These are phyloP conservation scores for Prenolepis imparis DNA, from an alignment of 2,888 invertebrate species.

Conservation along the genomic window DNA sequence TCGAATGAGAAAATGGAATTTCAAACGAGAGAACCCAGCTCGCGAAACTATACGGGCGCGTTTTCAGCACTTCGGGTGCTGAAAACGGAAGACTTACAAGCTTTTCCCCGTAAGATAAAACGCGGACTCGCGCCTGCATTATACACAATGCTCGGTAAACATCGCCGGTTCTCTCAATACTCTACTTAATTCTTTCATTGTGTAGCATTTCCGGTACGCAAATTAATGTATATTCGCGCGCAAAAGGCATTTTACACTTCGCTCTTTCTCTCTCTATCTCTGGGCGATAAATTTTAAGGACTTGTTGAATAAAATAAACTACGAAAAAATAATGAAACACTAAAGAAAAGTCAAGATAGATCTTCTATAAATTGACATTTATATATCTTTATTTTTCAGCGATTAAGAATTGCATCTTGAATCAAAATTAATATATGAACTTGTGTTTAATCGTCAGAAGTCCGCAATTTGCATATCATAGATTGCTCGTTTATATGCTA, in stretches of 20 bases:
- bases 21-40: slow-evolving; percentile 44
- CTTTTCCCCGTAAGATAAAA: slow-evolving; percentile 25
- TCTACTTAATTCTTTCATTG: neutral
- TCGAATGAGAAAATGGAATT: slow-evolving; percentile 58
- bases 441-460: neutral
- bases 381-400: neutral
- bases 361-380: neutral
- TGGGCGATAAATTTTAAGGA: neutral
- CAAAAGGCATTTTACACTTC: neutral
- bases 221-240: slow-evolving; percentile 13
- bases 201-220: neutral
- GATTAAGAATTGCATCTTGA: neutral
- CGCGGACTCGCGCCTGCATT: neutral
- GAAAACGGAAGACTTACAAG: slow-evolving; percentile 26
- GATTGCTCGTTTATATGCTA: neutral
- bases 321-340: neutral
- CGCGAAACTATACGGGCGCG: slow-evolving; percentile 8
- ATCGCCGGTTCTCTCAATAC: slow-evolving; percentile 14
- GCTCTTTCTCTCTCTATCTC: neutral
- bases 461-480: neutral
- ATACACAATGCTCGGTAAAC: slow-evolving; percentile 1
- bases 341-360: neutral
- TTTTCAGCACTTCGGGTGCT: slow-evolving; percentile 14
- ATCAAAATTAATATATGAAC: neutral
- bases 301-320: neutral